Conservation (phyloP, 2,797 vertebrate species). For the Loris lydekkerianus region DNA sequence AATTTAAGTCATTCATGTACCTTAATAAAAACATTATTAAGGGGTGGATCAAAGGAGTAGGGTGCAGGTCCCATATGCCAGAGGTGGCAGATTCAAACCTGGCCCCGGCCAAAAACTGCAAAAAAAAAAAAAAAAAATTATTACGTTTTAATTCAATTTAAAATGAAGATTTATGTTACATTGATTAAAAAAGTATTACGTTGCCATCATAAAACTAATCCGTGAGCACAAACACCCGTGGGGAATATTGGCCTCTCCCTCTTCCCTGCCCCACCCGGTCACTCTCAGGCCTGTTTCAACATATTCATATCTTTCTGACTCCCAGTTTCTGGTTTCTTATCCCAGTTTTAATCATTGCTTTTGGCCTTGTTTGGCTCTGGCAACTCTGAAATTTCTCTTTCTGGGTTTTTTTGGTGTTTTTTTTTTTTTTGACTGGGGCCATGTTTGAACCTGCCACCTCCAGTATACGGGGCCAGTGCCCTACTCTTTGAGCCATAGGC, state of each 20-base stretch:
- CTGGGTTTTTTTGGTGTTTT: neutral
- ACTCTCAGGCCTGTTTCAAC: neutral
- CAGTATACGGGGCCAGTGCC: too few species aligned
- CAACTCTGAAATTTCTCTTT: neutral
- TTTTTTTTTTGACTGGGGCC: too few species aligned
- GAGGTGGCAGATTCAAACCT: too few species aligned
- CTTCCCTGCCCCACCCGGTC: neutral
- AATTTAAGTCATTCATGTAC: neutral
- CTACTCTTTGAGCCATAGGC: too few species aligned
- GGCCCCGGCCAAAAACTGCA: too few species aligned
- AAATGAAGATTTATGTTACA: neutral
- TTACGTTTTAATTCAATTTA: neutral
- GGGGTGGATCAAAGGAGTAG: too few species aligned
- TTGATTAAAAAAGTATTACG: neutral
- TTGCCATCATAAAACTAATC: neutral
- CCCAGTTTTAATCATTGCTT: neutral
- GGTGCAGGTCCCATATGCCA: too few species aligned
- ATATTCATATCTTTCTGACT: neutral
- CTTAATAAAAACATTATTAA: neutral
- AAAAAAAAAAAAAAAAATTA: neutral
- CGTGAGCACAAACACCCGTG: neutral
- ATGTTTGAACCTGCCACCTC: too few species aligned
- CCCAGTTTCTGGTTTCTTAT: neutral
- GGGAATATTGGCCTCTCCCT: neutral
- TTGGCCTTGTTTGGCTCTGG: neutral